These are phyloP conservation scores for Chrysochloris asiatica DNA, from an alignment of 2,113 vertebrate species.

Conservation along the genomic window DNA sequence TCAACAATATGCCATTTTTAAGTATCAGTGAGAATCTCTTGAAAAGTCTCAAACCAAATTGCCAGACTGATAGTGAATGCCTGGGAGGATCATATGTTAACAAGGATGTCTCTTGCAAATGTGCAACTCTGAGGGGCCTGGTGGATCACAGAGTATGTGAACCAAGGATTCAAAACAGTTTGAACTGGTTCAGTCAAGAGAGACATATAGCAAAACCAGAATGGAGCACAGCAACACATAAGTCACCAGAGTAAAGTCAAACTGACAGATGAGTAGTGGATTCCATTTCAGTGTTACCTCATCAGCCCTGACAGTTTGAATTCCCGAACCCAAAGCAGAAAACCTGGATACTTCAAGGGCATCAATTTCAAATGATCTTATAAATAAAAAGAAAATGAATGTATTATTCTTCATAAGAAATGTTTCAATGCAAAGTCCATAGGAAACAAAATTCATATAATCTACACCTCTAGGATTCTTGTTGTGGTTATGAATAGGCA, in stretches of 20 bases:
- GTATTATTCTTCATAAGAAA: constrained; percentile 23
- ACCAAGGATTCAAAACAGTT: not conserved
- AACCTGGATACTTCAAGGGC: not conserved
- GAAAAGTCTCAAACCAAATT: constrained; percentile 17
- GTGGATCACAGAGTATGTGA: too few relatives aligned
- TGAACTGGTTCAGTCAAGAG: too few relatives aligned
- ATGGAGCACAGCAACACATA: too few relatives aligned
- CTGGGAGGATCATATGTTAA: not conserved
- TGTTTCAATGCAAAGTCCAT: not conserved
- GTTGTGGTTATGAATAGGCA: constrained; percentile 23
- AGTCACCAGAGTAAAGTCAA: too few relatives aligned
- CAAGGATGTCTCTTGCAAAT: not conserved
- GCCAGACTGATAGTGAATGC: not conserved
- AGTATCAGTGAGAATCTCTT: constrained; percentile 18
- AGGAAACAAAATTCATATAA: not conserved
- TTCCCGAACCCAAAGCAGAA: not conserved
- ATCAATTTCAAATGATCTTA: constrained; percentile 46
- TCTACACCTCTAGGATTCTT: not conserved
- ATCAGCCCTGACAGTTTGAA: not conserved
- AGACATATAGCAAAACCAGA: too few relatives aligned
- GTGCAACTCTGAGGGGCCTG: too few relatives aligned
- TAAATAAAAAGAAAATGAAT: constrained; percentile 52
- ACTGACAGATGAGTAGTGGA: too few relatives aligned
- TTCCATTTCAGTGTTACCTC: not conserved
- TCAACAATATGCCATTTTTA: constrained; percentile 1